Evolutionary conservation across 2,113 vertebrate genomes (phyloP), one percentile per base, ranked within the genome.

Genomic region (Ascaphus truei): DNA sequence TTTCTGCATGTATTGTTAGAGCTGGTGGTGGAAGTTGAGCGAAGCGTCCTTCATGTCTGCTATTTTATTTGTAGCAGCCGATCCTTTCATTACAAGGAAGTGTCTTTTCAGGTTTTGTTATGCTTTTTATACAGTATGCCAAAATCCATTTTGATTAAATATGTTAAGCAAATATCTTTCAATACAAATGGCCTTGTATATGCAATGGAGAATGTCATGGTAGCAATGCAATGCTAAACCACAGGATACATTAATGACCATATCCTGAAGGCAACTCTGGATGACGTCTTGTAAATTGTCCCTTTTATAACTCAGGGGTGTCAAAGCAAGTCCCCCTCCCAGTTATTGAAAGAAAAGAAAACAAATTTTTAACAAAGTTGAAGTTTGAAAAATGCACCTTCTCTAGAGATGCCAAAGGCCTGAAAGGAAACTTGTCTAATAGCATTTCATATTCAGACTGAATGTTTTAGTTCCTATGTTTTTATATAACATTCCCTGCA

Each of bases 361-460:
- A 3, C 10, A 2, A n/a, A 18, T 7, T 20, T n/a, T 16, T 45
- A 45, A 13, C 41, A 16, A 2, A 13, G 11, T 23, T 41, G 11
- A 18, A 27, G 13, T 12, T 29, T 37, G 16, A 8, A 3, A 52
- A n/a, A 34, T 47, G 29, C 27, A 48, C 22, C 55, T 47, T 68
- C 16, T 59, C 55, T 51, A 60, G 55, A 59, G 41, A 59, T 59
- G 66, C 55, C 53, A 31, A 68, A 68, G 43, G 41, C 47, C 39
- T 57, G 53, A 29, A 10, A 20, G 26, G 43, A 60, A 41, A 45
- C 51, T 47, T 25, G 36, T 67, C 63, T 67, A 10, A 8, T 68
- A 59, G 34, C 41, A 59, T 68, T 60, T 51, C 55, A 68, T 31
- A 29, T 39, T n/a, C n/a, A n/a, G n/a, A n/a, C n/a, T n/a, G n/a